phyloP scores from a whole-genome alignment of 1,140 invertebrate genomes.

The Hylaeus anthracinus region DNA sequence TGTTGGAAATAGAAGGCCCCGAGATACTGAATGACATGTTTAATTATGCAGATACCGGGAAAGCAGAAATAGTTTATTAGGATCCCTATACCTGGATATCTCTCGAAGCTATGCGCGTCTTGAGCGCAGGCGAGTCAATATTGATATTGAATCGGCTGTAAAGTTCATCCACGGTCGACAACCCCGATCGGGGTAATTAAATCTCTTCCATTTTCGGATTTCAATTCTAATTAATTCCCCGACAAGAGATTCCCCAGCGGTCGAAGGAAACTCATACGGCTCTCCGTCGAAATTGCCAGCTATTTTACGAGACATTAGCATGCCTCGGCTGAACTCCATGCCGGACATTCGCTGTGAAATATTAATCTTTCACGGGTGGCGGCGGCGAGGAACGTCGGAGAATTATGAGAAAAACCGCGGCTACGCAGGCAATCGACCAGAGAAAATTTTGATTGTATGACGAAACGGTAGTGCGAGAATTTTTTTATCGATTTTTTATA shows the following conservation, averaged over 20 bases:
- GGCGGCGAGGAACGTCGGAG: neutral
- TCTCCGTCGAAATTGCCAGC: constrained; percentile 14
- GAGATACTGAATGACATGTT: neutral
- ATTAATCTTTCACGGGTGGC: constrained; percentile 18
- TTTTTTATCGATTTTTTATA: neutral
- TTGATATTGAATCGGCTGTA: neutral
- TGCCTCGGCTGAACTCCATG: neutral
- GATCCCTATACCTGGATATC: neutral
- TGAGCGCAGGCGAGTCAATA: neutral
- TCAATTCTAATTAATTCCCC: constrained; percentile 24
- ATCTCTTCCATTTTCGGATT: neutral
- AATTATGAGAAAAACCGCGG: constrained; percentile 5
- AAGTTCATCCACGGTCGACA: constrained; percentile 23
- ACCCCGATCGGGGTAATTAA: constrained; percentile 20
- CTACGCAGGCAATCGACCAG: neutral
- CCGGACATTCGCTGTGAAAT: constrained; percentile 31
- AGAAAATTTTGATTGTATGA: constrained; percentile 1
- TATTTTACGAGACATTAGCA: constrained; percentile 33
- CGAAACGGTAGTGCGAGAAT: neutral
- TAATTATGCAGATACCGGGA: neutral
- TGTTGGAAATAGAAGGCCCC: neutral
- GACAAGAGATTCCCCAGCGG: neutral
- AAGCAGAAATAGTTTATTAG: neutral
- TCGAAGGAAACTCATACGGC: neutral
- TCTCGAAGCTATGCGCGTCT: neutral